A percentile compares a stretch with the other conserved stretches of the same genome.
phyloP scores from a whole-genome alignment of 2,888 invertebrate species.

The Helobdella robusta region DNA sequence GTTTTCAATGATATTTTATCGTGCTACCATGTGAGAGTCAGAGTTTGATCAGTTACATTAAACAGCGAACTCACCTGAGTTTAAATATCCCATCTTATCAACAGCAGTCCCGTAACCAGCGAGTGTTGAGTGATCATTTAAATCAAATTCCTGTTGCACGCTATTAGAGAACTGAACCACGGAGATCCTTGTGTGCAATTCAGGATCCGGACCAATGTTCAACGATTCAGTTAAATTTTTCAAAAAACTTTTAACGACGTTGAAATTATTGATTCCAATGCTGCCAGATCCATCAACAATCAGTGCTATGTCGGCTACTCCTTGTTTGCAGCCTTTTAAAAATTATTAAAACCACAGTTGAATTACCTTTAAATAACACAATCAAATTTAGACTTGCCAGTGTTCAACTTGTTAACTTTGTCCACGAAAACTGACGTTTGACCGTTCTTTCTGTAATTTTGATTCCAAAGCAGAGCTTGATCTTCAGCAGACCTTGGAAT shows the following conservation, averaged over 20 bases:
- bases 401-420: neutral
- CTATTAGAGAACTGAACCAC: neutral
- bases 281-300: conserved; percentile 14
- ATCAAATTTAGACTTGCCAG: neutral
- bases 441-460: neutral
- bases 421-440: neutral
- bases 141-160: neutral
- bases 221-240: neutral
- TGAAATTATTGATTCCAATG: conserved; percentile 3
- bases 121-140: neutral
- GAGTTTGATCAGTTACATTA: too few relatives aligned
- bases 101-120: neutral
- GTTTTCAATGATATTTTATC: too few relatives aligned
- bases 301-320: conserved; percentile 5
- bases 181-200: neutral
- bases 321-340: neutral
- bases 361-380: neutral
- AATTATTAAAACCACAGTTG: neutral
- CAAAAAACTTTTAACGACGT: neutral
- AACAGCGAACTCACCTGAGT: too few relatives aligned
- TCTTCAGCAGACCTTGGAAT: neutral
- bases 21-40: too few relatives aligned
- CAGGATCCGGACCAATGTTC: conserved; percentile 14
- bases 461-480: conserved; percentile 1
- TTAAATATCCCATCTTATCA: neutral